These are phyloP conservation scores for Philopotamus ludificatus DNA, from an alignment of 1,140 invertebrate genomes.

Conservation along the genomic window DNA sequence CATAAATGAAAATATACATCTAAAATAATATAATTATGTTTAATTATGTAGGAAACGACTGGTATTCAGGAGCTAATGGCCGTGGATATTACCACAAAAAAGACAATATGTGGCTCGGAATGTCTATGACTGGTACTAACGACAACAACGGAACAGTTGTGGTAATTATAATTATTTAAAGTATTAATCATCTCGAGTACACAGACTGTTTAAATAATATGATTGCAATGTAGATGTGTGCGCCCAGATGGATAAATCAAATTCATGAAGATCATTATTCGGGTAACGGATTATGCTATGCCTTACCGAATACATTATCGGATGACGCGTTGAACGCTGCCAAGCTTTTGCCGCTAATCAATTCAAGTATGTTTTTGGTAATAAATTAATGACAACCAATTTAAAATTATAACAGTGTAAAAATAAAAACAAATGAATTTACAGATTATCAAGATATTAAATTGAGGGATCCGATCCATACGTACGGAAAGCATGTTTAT, in stretches of 20 bases:
- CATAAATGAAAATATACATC: neutral
- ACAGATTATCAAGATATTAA: conserved; percentile 30
- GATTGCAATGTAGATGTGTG: conserved; percentile 29
- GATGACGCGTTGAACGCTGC: neutral
- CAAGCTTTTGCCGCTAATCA: conserved; percentile 27
- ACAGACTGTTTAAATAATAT: too few relatives aligned
- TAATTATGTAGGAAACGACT: too few relatives aligned
- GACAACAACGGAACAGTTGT: conserved; percentile 30
- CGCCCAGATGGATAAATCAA: conserved; percentile 37
- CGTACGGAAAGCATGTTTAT: conserved; percentile 44
- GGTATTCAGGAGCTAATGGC: conserved; percentile 5
- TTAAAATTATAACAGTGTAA: neutral
- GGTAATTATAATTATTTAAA: conserved; percentile 26
- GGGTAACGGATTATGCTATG: conserved; percentile 36
- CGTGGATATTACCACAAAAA: conserved; percentile 26
- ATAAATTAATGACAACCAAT: conserved; percentile 10
- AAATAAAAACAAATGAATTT: conserved; percentile 15
- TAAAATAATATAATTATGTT: conserved; percentile 1
- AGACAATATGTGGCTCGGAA: conserved; percentile 39
- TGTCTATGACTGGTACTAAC: conserved; percentile 27
- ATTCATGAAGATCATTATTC: conserved; percentile 21
- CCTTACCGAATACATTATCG: conserved; percentile 23
- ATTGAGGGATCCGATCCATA: conserved; percentile 7
- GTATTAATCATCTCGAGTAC: too few relatives aligned
- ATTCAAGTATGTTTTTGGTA: conserved; percentile 29